Conservation (phyloP, 2,113 vertebrate species). For the Tylochromis polylepis region DNA sequence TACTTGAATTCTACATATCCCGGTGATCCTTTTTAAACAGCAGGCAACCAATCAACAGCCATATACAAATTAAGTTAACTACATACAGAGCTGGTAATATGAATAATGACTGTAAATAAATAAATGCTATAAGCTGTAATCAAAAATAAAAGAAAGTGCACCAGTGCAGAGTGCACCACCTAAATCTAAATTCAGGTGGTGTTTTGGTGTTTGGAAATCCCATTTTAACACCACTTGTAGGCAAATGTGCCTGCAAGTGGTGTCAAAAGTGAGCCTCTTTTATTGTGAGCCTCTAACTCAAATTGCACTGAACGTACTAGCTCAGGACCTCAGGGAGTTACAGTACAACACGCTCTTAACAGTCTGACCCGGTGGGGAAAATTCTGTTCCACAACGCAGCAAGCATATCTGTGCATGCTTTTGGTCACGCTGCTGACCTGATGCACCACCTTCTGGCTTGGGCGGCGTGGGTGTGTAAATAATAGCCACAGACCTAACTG, state of each 20-base stretch:
- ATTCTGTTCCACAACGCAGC: neutral
- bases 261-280: neutral
- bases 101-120: neutral
- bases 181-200: neutral
- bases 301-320: neutral
- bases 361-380: neutral
- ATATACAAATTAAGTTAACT: neutral
- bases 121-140: neutral
- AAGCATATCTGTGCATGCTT: neutral
- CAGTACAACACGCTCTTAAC: neutral
- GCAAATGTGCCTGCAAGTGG: too few species aligned
- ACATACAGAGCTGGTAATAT: neutral
- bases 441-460: neutral
- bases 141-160: neutral
- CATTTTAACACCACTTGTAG: neutral
- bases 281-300: neutral
- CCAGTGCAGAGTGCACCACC: neutral
- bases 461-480: rapidly evolving
- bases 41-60: neutral
- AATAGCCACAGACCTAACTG: neutral
- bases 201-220: neutral
- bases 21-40: neutral
- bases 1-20: neutral
- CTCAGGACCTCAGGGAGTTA: neutral
- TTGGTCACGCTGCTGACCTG: neutral